A percentile compares a stretch with the other conserved stretches of the same genome.
phyloP scores from a whole-genome alignment of 2,888 invertebrate species.

The Harpalus rubripes region DNA sequence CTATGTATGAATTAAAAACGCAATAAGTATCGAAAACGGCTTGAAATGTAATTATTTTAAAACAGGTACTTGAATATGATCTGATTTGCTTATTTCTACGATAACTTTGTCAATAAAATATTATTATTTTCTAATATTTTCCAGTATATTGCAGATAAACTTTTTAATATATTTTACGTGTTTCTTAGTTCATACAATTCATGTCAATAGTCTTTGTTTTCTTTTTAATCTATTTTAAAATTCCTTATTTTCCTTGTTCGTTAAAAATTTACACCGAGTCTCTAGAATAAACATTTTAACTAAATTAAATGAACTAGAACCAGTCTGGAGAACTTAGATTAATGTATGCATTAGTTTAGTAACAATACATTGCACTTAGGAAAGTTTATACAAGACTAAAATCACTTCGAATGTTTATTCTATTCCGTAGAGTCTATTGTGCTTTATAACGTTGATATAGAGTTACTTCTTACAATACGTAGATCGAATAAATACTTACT shows the following conservation, averaged over 20 bases:
- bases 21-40: too few species aligned
- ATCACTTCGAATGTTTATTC: not conserved
- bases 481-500: not conserved
- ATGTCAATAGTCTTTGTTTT: too few species aligned
- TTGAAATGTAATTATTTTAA: too few species aligned
- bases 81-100: too few species aligned
- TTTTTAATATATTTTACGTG: too few species aligned
- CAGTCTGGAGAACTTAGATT: not conserved
- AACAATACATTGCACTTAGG: slow-evolving; percentile 2
- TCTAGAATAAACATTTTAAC: not conserved
- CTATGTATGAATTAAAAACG: too few species aligned
- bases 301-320: not conserved
- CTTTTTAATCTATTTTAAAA: too few species aligned
- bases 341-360: not conserved
- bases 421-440: not conserved
- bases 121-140: too few species aligned
- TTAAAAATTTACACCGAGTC: not conserved
- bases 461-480: not conserved
- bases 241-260: not conserved
- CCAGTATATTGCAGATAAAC: too few species aligned
- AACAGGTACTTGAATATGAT: too few species aligned
- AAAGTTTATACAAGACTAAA: slow-evolving; percentile 7
- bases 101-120: too few species aligned
- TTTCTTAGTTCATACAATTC: too few species aligned
- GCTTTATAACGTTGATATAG: not conserved